Evolutionary conservation across 2,888 invertebrate species (phyloP).

Genomic region (Melipona beecheii): DNA sequence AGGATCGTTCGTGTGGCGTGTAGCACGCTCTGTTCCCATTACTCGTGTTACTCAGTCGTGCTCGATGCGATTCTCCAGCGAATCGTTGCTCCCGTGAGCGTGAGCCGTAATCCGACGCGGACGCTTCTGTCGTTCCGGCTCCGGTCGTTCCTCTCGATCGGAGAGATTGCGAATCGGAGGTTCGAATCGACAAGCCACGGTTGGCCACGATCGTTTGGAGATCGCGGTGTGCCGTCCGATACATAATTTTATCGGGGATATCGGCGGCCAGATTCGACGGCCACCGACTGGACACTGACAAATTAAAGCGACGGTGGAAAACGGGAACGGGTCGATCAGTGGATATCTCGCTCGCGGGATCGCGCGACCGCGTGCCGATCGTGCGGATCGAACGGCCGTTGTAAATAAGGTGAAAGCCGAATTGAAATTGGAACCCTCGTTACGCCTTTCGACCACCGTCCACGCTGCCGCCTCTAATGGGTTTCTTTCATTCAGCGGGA

Average conservation of each 20-base stretch:
- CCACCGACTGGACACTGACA: constrained; percentile 30
- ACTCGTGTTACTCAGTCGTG: constrained; percentile 1
- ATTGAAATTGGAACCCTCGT: constrained; percentile 37
- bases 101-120: constrained; percentile 35
- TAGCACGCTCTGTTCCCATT: not conserved
- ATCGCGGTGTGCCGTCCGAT: constrained; percentile 26
- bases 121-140: constrained; percentile 40
- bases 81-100: constrained; percentile 49
- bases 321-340: constrained; percentile 31
- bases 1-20: not conserved
- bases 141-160: constrained; percentile 35
- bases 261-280: constrained; percentile 20
- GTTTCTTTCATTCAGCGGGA: constrained; percentile 16
- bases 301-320: constrained; percentile 29
- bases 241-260: constrained; percentile 45
- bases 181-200: constrained; percentile 15
- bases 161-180: constrained; percentile 36
- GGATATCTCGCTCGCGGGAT: constrained; percentile 38
- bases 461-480: not conserved
- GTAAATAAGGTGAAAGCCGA: constrained; percentile 53
- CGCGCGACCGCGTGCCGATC: constrained; percentile 23
- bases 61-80: constrained; percentile 14
- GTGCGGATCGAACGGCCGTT: constrained; percentile 44
- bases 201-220: constrained; percentile 1
- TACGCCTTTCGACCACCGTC: constrained; percentile 33